These are phyloP conservation scores for Uromys caudimaculatus DNA, from an alignment of 2,797 vertebrate genomes.

Conservation along the genomic window DNA sequence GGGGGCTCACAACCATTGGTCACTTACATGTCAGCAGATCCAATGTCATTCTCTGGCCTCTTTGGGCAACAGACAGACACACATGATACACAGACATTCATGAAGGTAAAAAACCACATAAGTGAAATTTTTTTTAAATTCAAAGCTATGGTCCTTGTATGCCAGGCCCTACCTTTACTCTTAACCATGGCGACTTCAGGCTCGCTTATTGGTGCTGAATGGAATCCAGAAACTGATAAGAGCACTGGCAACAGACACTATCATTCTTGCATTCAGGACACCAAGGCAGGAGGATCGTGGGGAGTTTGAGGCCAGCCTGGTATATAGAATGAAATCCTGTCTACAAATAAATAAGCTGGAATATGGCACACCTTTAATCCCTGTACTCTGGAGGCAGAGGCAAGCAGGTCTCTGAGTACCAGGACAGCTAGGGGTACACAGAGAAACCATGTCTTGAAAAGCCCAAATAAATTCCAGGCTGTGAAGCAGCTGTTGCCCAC, in stretches of 20 bases:
- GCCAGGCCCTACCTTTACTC: background rate
- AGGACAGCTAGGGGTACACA: background rate
- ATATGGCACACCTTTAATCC: background rate
- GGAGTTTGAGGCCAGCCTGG: background rate
- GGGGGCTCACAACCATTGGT: background rate
- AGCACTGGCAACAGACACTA: background rate
- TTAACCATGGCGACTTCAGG: background rate
- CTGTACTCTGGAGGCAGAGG: background rate
- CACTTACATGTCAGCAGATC: background rate
- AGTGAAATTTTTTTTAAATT: background rate
- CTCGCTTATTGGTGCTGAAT: background rate
- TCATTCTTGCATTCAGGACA: background rate
- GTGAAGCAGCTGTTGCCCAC: background rate
- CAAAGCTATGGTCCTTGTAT: background rate
- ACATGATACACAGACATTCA: background rate
- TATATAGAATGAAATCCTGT: background rate
- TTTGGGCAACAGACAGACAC: background rate
- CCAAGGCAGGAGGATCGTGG: background rate
- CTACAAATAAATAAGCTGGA: background rate
- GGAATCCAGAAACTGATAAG: background rate
- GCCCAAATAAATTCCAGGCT: background rate
- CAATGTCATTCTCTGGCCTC: background rate
- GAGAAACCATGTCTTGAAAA: background rate
- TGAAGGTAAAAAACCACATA: background rate
- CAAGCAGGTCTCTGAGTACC: background rate